Evolutionary conservation across 2,113 vertebrate species (phyloP), one percentile per base, ranked within the genome.

Genomic region (Nesogale talazaci): DNA sequence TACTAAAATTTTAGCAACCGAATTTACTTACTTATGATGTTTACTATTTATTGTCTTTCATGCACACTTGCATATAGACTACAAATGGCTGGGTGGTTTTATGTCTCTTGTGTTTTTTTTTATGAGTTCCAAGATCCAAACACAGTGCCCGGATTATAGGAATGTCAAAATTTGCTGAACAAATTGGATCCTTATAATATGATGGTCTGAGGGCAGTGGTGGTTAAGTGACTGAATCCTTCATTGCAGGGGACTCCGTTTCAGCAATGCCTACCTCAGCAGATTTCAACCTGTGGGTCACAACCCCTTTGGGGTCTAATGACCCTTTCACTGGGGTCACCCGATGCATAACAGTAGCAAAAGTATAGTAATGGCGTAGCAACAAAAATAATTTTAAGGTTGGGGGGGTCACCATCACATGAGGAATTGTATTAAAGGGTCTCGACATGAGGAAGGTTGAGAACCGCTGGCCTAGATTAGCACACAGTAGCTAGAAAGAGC

Each of bases 1-100:
- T 86, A 56, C 31, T 23, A 9, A 56, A 16, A 22, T 74, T 84
- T 88, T 95, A 81, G 86, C 83, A 83, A 75, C 63, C 74, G 1
- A 40, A 79, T 75, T 59, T 38, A 88, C 17, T 34, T 63, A 56
- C 16, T 90, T 75, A 25, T 0, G 31, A 10, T 12, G 3, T 23
- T n/a, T 69, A 57, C 34, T 63, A 12, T 52, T 88, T 61, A 75
- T 89, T 38, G 27, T 25, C 12, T 34, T 15, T 40, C 29, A 22
- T 40, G 22, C 19, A 67, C 19, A 29, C 19, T 81, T 42, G 46
- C 29, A 17, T 11, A 0, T 78, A 19, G 77, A 5, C 6, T n/a
- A 59, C 7, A 7, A 0, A 19, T 25, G 59, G n/a, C 1, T 79
- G 38, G 29, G 40, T n/a, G 29, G 40, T n/a, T 67, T 40, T 63